phyloP scores from a whole-genome alignment of 2,797 vertebrate species.

The Vireo griseus region DNA sequence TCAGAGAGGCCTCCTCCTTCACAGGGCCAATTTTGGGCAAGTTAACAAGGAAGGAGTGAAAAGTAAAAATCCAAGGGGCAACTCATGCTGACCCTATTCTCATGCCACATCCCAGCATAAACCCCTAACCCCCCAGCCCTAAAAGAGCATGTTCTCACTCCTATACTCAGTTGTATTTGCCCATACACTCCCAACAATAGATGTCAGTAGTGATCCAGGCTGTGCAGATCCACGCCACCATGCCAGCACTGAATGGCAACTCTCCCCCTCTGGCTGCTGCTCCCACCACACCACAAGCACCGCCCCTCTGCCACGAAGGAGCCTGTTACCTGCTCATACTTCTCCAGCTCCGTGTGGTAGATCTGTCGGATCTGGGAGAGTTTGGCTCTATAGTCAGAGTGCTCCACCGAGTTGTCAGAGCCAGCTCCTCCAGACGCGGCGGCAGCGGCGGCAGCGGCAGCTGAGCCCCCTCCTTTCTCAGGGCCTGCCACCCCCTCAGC shows the following conservation, averaged over 20 bases:
- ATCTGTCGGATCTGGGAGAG: constrained; percentile 97
- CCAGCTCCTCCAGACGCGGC: constrained; percentile 85
- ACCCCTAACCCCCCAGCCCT: neutral
- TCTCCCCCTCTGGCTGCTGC: neutral
- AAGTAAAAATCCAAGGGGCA: neutral
- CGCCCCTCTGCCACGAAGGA: neutral
- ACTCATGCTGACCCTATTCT: neutral
- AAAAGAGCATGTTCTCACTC: neutral
- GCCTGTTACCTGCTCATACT: constrained; percentile 92
- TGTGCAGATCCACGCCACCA: neutral
- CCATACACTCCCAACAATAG: neutral
- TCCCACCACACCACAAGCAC: neutral
- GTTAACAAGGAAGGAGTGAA: neutral
- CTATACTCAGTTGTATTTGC: neutral
- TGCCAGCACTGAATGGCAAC: rapidly evolving
- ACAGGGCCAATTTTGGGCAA: neutral
- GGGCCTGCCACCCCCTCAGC: constrained; percentile 94
- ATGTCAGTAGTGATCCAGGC: neutral
- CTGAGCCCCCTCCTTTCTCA: constrained; percentile 91
- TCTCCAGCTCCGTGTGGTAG: constrained; percentile 98
- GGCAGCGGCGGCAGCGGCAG: constrained; percentile 87
- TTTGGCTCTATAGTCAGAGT: constrained; percentile 96
- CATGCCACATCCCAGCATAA: rapidly evolving
- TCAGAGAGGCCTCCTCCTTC: neutral
- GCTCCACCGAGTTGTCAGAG: constrained; percentile 91